These are phyloP conservation scores for Botia kubotai DNA, from an alignment of 2,797 vertebrate genomes.

Conservation along the genomic window DNA sequence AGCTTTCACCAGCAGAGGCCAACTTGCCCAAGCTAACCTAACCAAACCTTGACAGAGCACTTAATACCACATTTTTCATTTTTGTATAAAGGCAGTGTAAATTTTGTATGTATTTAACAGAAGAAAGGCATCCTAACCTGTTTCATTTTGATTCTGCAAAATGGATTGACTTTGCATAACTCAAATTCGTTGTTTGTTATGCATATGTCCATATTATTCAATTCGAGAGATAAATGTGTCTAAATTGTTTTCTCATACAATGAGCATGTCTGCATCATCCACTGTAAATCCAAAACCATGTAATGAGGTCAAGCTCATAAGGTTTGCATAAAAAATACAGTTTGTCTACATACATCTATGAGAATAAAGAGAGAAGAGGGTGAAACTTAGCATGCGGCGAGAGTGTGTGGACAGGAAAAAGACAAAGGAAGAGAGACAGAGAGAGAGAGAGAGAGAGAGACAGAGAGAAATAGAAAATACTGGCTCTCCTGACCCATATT, in stretches of 20 bases:
- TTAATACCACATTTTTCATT: background rate
- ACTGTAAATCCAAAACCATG: background rate
- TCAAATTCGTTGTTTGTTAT: background rate
- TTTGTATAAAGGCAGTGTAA: background rate
- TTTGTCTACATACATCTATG: background rate
- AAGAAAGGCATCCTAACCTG: background rate
- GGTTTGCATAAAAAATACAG: conserved; percentile 7
- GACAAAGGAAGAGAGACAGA: conserved; percentile 26
- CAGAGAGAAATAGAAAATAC: conserved; percentile 63
- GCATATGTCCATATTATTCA: background rate
- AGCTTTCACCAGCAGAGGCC: background rate
- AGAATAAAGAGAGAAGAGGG: conserved; percentile 4
- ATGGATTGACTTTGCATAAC: background rate
- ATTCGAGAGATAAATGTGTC: background rate
- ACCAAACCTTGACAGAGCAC: background rate
- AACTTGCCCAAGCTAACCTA: background rate
- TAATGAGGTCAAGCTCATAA: background rate
- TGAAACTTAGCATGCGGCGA: conserved; percentile 8
- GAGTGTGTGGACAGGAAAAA: conserved; percentile 27
- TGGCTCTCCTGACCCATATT: conserved; percentile 83
- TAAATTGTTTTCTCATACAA: background rate
- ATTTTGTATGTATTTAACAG: background rate
- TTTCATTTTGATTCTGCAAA: background rate
- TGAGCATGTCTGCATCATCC: background rate
- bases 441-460: background rate